Evolutionary conservation across 2,113 vertebrate genomes (phyloP).

Genomic region (Hemichromis elongatus): DNA sequence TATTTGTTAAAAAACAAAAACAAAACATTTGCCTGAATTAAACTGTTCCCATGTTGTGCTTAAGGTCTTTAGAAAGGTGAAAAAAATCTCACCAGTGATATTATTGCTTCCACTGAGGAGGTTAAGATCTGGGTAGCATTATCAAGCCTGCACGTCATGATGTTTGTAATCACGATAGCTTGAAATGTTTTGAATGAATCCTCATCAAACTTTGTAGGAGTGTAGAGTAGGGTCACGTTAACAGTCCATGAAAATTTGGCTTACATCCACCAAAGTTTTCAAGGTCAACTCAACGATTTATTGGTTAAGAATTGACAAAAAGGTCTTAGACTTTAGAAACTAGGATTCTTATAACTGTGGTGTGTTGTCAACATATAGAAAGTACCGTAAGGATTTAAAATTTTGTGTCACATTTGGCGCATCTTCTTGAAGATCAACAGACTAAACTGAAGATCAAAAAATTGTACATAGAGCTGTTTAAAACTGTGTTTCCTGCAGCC

Average conservation of each 20-base stretch:
- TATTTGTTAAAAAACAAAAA: neutral
- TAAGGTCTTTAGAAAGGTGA: neutral
- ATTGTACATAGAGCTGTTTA: neutral
- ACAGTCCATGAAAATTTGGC: neutral
- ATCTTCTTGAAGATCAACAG: neutral
- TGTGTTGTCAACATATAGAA: neutral
- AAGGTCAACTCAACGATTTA: neutral
- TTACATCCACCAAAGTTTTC: neutral
- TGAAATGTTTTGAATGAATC: neutral
- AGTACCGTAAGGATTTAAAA: neutral
- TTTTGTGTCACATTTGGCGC: neutral
- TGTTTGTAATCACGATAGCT: neutral
- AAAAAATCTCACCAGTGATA: neutral
- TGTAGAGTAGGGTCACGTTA: neutral
- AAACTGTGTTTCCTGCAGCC: neutral
- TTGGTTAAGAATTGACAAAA: neutral
- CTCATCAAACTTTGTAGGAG: neutral
- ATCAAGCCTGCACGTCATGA: neutral
- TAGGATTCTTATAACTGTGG: neutral
- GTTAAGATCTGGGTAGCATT: neutral
- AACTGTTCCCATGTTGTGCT: neutral
- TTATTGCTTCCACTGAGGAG: neutral
- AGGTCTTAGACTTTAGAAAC: neutral
- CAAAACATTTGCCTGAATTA: neutral
- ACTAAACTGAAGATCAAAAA: neutral